Base-by-base conservation (phyloP, 2,113 vertebrate genomes). In the Neogobius melanostomus region DNA sequence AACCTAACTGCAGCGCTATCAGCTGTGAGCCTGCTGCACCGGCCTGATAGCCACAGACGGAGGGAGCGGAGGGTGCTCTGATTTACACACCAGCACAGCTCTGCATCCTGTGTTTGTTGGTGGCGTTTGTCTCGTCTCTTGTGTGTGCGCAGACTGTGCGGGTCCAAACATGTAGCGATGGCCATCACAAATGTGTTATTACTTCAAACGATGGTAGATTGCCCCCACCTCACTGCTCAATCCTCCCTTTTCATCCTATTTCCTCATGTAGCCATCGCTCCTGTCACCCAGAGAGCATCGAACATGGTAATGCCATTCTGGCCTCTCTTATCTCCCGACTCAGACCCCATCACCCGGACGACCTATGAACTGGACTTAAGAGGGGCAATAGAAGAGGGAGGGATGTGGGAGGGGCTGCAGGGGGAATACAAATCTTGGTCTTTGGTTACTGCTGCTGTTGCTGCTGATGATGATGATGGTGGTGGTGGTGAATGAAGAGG, bases 1-100 rank as follows among this genome's bases (percentile, higher is more conserved):
- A 85, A 78, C 74, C 90, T 85, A 84, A 83, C 81, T 90, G 89
- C 87, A 91, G 77, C 87, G 79, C 91, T 91, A 92, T 91, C 91
- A 83, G 86, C 82, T 85, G 77, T 87, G 89, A 88, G 86, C 82
- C 87, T 89, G 83, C 90, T 93, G 90, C 88, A 85, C 81, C 71
- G 71, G 88, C 79, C 90, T 90, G 89, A 93, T 92, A 93, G 87
- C 83, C 87, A 77, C 83, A 43, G 82, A 81, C 85, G 85, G 86
- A 84, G 87, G 82, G 86, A 62, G 82, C 65, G 84, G 72, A 81
- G 82, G 78, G 83, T 61, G 80, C 80, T 70, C 82, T 87, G 87
- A 89, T 88, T 85, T 89, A 87, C 83, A 86, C 87, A 77, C 76
- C 74, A 78, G 83, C 84, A 84, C 80, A 51, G 74, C 69, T 86